Percentiles rank a stretch among this genome's conserved stretches.
These are phyloP conservation scores for Trinectes maculatus DNA, from an alignment of 2,113 vertebrate genomes.

Conservation along the genomic window DNA sequence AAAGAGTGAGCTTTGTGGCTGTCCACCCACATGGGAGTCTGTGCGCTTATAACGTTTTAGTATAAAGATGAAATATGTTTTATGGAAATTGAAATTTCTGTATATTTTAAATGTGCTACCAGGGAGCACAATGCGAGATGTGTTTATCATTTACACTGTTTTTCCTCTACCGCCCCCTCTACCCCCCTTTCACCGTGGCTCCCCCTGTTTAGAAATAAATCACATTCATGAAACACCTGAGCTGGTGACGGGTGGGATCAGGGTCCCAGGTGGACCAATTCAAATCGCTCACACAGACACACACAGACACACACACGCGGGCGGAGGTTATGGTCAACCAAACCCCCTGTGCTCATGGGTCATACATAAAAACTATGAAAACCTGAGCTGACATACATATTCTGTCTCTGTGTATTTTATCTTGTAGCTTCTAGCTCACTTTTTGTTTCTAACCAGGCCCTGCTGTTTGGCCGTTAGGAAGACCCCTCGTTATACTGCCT, in stretches of 20 bases:
- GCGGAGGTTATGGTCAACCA: slow-evolving; percentile 71
- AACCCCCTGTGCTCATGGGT: slow-evolving; percentile 37
- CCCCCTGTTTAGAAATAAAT: slow-evolving; percentile 75
- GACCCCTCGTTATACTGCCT: too few species aligned
- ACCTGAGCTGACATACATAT: slow-evolving; percentile 27
- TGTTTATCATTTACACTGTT: slow-evolving; percentile 24
- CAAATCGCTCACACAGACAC: slow-evolving; percentile 56
- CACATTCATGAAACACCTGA: slow-evolving; percentile 82
- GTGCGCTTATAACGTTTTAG: too few species aligned
- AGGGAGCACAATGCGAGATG: slow-evolving; percentile 26
- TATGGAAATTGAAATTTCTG: too few species aligned
- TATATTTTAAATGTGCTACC: too few species aligned
- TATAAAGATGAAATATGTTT: too few species aligned
- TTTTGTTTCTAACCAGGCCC: too few species aligned
- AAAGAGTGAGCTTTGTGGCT: not conserved
- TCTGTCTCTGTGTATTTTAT: slow-evolving; percentile 3
- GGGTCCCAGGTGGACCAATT: slow-evolving; percentile 77
- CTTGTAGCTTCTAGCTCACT: not conserved
- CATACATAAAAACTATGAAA: slow-evolving; percentile 56
- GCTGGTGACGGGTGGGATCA: slow-evolving; percentile 49
- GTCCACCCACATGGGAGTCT: too few species aligned
- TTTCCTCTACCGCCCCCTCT: slow-evolving; percentile 13
- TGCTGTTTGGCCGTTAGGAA: too few species aligned
- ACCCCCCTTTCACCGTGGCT: slow-evolving; percentile 29
- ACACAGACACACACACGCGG: slow-evolving; percentile 2